Base-by-base conservation (phyloP, 2,113 vertebrate genomes). In the Suncus etruscus region DNA sequence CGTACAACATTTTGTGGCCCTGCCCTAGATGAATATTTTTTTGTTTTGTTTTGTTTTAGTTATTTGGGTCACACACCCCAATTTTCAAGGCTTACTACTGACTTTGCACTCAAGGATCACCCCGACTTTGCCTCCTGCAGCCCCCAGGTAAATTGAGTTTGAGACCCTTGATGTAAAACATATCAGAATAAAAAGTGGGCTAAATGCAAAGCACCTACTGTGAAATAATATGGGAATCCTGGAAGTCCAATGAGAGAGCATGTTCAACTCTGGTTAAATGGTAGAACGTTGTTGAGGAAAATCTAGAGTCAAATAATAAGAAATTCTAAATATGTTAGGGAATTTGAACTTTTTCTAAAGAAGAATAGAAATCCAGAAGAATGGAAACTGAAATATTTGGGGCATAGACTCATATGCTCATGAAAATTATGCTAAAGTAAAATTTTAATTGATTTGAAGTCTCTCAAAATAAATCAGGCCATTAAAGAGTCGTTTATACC, bases 291-390 rank as follows among this genome's bases (percentile, higher is more conserved):
- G 54, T 8, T 16, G 18, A 18, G 15, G 15, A 61, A 61, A 61
- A 61, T 61, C 58, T 61, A 22, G 58, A 61, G 18, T 16, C 58
- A 22, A 16, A 82, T 61, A 12, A 0, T 86, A 45, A 73, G 32
- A 54, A 7, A 32, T 86, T 5, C 12, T 73, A 31, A 91, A 14
- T 82, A 12, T 61, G 1, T 7, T 86, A 27, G 39, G 93, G 24
- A 47, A 89, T 91, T 54, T 85, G 29, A n/a, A 74, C 16, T 74
- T 82, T 82, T 82, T 54, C 39, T 50, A 54, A 73, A 47, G 58
- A 11, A 86, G 11, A 70, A 29, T 39, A 12, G 6, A 16, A 84
- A 84, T 72, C 39, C 22, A 73, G 39, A 39, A 39, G 39, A 39
- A 39, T 39, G 39, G 39, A 39, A 39, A 39, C 39, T 3, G 39